A percentile compares a stretch with the other conserved stretches of the same genome.
Evolutionary conservation across 2,113 vertebrate genomes (phyloP).

Genomic region (Caloenas nicobarica): DNA sequence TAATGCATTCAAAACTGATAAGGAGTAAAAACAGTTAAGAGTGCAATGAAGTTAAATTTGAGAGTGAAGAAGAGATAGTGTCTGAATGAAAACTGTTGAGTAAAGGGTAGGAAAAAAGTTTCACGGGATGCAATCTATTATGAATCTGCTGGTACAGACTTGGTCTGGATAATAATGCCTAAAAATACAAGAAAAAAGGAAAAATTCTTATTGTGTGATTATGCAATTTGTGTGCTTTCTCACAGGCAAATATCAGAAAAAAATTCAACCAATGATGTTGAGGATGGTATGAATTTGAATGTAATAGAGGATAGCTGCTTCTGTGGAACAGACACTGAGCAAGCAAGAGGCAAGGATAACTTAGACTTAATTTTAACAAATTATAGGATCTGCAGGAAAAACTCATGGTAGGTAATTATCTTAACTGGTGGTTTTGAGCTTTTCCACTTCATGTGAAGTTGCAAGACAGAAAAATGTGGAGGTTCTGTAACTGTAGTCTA

Average conservation of each 20-base stretch:
- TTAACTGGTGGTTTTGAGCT: neutral
- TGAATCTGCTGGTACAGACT: neutral
- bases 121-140: neutral
- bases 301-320: neutral
- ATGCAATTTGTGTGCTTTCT: neutral
- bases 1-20: neutral
- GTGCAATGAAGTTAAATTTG: neutral
- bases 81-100: neutral
- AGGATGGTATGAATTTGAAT: neutral
- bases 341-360: neutral
- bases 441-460: neutral
- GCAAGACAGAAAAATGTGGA: neutral
- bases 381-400: neutral
- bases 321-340: neutral
- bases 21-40: neutral
- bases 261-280: neutral
- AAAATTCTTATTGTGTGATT: neutral
- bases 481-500: neutral
- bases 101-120: neutral
- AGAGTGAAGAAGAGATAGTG: neutral
- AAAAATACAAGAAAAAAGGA: neutral
- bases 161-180: neutral
- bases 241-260: neutral
- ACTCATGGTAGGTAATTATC: neutral
- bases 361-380: neutral